Evolutionary conservation across 2,113 vertebrate genomes (phyloP), one percentile per base, ranked within the genome.

Genomic region (Neolamprologus hecqui): DNA sequence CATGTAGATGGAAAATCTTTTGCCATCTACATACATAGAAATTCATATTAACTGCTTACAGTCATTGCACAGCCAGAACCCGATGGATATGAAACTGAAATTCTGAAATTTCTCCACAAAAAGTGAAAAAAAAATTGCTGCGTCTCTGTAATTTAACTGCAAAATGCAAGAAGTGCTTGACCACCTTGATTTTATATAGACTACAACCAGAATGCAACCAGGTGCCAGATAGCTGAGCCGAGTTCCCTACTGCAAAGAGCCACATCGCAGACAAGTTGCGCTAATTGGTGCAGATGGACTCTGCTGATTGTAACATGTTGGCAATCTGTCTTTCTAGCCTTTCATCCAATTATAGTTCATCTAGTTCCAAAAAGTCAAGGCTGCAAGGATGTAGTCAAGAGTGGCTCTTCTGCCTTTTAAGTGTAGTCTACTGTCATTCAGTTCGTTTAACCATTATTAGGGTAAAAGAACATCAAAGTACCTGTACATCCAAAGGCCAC

Each of bases 401-500:
- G 73, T n/a, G 73, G 26, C 10, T 31, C 10, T 51, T 31, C 17
- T 31, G 45, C 26, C 17, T 77, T 77, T 51, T 33, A 49, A 77
- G 4, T 1, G 17, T 28, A 77, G 4, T 47, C 13, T 42, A 9
- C n/a, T 77, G 42, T 77, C 15, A 31, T 77, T 19, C 9, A 49
- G 15, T 45, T 73, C 0, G 21, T 26, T 73, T 42, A 77, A 19
- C 15, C 23, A 31, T 4, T 77, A 49, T 77, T 77, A 77, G 45
- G 15, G 1, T 77, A 77, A 31, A 19, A 13, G 23, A 51, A 77
- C 21, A 28, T 81, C 40, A 57, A 83, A 55, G 55, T 98, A 99
- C 99, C 99, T 97, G 99, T 99, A 87, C 99, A 99, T 89, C 98
- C 99, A 1, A 99, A 99, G 85, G 98, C 99, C 93, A 99, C 98